phyloP scores from a whole-genome alignment of 2,113 vertebrate species.

The Mirounga angustirostris region DNA sequence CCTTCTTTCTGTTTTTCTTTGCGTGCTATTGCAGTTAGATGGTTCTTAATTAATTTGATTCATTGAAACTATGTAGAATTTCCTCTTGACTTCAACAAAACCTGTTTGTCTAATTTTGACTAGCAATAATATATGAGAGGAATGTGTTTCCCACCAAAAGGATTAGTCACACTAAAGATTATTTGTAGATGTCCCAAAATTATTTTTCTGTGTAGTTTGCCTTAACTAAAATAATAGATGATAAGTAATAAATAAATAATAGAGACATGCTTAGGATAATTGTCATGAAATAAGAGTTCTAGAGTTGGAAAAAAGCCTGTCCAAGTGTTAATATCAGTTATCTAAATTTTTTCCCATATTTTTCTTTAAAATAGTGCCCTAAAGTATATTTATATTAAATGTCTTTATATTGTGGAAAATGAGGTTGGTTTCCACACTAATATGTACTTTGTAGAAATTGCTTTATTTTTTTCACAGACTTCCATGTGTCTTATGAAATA shows the following conservation, averaged over 20 bases:
- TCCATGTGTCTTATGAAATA: neutral
- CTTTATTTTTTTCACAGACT: neutral
- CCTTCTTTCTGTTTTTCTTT: neutral
- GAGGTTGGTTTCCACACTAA: neutral
- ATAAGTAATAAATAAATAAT: neutral
- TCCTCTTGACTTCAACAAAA: neutral
- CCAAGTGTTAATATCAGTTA: neutral
- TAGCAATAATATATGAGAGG: neutral
- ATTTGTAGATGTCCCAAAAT: neutral
- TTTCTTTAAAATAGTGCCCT: neutral
- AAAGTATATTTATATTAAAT: neutral
- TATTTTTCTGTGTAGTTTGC: constrained; percentile 8
- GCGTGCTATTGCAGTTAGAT: neutral
- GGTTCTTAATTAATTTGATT: neutral
- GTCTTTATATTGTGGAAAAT: neutral
- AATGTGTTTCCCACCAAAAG: neutral
- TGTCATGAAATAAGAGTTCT: neutral
- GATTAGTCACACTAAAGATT: neutral
- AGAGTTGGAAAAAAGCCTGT: neutral
- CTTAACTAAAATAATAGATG: neutral
- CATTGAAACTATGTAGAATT: neutral
- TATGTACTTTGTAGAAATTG: neutral
- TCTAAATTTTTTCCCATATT: neutral
- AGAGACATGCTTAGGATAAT: neutral
- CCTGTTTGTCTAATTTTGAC: neutral